These are phyloP conservation scores for Sesia apiformis DNA, from an alignment of 2,888 invertebrate species.

Conservation along the genomic window DNA sequence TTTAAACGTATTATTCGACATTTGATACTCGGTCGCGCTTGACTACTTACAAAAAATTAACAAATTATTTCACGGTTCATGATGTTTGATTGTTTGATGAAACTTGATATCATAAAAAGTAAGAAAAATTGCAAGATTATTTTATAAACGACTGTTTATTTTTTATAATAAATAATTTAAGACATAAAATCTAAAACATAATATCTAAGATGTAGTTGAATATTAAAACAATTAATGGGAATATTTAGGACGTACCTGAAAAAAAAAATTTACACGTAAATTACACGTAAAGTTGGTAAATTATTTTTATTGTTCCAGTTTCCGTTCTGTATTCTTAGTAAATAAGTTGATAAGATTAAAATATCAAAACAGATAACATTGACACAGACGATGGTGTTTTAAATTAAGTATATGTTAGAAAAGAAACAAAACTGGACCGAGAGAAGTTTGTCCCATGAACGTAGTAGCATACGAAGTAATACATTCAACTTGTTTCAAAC, in stretches of 20 bases:
- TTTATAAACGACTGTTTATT: slow-evolving; percentile 5
- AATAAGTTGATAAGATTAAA: slow-evolving; percentile 39
- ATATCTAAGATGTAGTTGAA: no score
- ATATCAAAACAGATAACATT: slow-evolving; percentile 26
- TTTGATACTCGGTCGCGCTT: slow-evolving; percentile 44
- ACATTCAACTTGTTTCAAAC: slow-evolving; percentile 39
- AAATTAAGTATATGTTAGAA: slow-evolving; percentile 13
- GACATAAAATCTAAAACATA: no score
- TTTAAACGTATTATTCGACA: slow-evolving; percentile 15
- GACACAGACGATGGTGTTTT: slow-evolving; percentile 14
- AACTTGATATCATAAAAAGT: slow-evolving; percentile 19
- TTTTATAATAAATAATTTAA: no score
- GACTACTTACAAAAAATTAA: slow-evolving; percentile 41
- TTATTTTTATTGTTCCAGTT: slow-evolving; percentile 17
- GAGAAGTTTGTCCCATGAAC: slow-evolving; percentile 4
- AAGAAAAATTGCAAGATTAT: no score
- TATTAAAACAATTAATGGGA: no score
- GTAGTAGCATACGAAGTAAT: slow-evolving; percentile 28
- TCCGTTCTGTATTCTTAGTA: slow-evolving; percentile 27
- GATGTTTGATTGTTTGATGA: slow-evolving; percentile 27
- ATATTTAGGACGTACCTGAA: no score
- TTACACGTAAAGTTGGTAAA: no score
- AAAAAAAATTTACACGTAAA: no score
- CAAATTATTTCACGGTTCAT: slow-evolving; percentile 39
- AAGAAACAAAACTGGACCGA: slow-evolving; percentile 5